A percentile compares a stretch with the other conserved stretches of the same genome.
phyloP scores from a whole-genome alignment of 2,113 vertebrate genomes.

The Ochotona princeps region DNA sequence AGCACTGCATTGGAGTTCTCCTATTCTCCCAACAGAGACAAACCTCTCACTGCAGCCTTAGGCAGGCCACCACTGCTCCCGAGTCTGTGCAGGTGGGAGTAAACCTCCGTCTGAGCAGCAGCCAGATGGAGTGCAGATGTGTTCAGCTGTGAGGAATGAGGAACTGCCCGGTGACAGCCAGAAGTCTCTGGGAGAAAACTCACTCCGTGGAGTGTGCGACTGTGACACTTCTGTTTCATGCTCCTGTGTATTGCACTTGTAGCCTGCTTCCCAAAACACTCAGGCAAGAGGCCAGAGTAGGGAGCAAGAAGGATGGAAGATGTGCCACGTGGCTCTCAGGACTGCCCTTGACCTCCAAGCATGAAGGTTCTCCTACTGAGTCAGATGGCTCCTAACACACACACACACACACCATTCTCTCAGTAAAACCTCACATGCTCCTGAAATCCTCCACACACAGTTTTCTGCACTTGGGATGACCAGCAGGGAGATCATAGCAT shows the following conservation, averaged over 20 bases:
- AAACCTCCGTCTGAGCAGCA: neutral
- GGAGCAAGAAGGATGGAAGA: fast-evolving
- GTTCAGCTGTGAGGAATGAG: neutral
- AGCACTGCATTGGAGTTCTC: neutral
- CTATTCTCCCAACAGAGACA: neutral
- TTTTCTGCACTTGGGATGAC: neutral
- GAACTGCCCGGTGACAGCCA: neutral
- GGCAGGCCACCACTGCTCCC: neutral
- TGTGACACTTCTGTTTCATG: neutral
- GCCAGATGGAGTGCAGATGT: neutral
- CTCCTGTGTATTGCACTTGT: neutral
- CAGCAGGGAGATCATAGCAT: neutral
- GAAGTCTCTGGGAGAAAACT: neutral
- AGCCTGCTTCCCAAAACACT: neutral
- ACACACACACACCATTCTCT: neutral
- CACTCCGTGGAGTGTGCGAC: neutral
- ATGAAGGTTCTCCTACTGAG: neutral
- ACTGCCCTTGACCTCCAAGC: neutral
- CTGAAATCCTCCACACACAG: too few relatives aligned
- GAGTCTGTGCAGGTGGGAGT: too few relatives aligned
- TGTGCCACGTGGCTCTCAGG: neutral
- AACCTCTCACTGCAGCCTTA: neutral
- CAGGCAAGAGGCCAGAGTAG: neutral
- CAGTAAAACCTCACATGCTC: neutral
- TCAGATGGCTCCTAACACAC: neutral